These are phyloP conservation scores for Denticeps clupeoides DNA, from an alignment of 2,797 vertebrate species.

Conservation along the genomic window DNA sequence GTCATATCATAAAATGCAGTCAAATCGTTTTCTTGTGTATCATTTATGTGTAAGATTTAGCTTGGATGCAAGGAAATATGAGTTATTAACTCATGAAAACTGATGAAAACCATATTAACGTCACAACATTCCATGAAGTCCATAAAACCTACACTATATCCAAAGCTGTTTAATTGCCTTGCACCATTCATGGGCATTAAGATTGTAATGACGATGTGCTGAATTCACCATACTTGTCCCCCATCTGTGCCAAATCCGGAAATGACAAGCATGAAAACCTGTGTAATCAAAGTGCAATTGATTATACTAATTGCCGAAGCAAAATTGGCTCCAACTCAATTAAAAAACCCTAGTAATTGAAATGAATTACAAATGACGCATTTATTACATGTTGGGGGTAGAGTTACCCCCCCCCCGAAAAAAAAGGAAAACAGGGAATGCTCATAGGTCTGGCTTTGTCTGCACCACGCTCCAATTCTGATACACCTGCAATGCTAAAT, in stretches of 20 bases:
- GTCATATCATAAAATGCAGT: no score
- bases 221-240: conserved; percentile 45
- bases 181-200: conserved; percentile 30
- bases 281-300: conserved; percentile 57
- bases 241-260: conserved; percentile 54
- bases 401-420: no score
- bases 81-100: no score
- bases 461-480: conserved; percentile 34
- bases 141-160: not conserved
- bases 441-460: conserved; percentile 34
- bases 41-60: no score
- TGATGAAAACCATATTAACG: no score
- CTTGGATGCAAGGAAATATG: no score
- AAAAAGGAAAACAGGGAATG: conserved; percentile 17
- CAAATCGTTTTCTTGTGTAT: no score
- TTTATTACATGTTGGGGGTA: conserved; percentile 35
- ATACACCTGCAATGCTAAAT: conserved; percentile 72
- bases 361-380: conserved; percentile 57
- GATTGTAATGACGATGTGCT: conserved; percentile 33
- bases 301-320: conserved; percentile 69
- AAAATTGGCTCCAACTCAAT: conserved; percentile 73
- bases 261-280: conserved; percentile 60
- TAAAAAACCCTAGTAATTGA: conserved; percentile 65
- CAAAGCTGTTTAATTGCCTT: not conserved
- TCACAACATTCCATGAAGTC: no score